Evolutionary conservation across 2,888 invertebrate genomes (phyloP).

Genomic region (Megamerina dolium): DNA sequence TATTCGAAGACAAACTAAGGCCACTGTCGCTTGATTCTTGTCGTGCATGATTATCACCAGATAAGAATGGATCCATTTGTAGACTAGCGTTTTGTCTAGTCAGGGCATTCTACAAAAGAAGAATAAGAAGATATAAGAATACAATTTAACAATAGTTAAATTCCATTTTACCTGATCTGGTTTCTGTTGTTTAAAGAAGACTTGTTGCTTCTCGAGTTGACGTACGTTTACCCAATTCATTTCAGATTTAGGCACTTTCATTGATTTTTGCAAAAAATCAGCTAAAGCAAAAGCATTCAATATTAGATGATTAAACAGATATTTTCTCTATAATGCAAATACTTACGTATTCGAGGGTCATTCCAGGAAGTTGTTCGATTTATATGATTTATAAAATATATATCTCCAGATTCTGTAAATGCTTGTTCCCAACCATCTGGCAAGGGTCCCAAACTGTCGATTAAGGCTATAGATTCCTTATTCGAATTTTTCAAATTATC

Average conservation of each 20-base stretch:
- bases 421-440: slow-evolving; percentile 93
- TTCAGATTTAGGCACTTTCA: slow-evolving; percentile 29
- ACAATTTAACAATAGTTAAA: slow-evolving; percentile 1
- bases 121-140: slow-evolving; percentile 5
- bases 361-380: slow-evolving; percentile 96
- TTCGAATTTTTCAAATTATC: slow-evolving; percentile 36
- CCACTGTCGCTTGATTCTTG: slow-evolving; percentile 95
- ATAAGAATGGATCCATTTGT: slow-evolving; percentile 67
- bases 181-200: slow-evolving; percentile 65
- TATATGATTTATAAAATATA: slow-evolving; percentile 75
- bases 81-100: slow-evolving; percentile 28
- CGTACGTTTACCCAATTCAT: slow-evolving; percentile 47
- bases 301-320: no score
- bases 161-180: slow-evolving; percentile 19
- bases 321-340: slow-evolving; percentile 6
- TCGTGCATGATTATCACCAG: slow-evolving; percentile 81
- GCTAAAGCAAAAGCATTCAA: slow-evolving; percentile 19
- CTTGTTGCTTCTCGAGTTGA: slow-evolving; percentile 81
- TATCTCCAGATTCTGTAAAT: slow-evolving; percentile 83
- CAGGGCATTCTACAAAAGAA: slow-evolving; percentile 17
- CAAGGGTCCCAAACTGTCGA: slow-evolving; percentile 63
- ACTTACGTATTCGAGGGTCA: slow-evolving; percentile 95
- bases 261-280: slow-evolving; percentile 48
- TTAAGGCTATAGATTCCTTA: slow-evolving; percentile 33
- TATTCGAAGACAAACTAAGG: slow-evolving; percentile 77